phyloP scores from a whole-genome alignment of 1,140 invertebrate species.

The Pemphigus obesinymphae region DNA sequence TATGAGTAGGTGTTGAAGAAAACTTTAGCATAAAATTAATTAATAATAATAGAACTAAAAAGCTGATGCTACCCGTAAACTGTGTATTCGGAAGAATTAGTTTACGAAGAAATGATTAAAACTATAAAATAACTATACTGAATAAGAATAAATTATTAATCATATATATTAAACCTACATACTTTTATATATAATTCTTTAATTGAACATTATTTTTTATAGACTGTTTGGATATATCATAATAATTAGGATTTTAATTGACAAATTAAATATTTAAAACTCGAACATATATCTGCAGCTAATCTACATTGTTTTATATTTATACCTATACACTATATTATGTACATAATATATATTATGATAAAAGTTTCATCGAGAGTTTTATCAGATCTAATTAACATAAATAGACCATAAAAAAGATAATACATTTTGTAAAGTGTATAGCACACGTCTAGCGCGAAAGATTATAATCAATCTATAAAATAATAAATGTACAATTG shows the following conservation, averaged over 20 bases:
- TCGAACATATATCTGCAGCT: no score
- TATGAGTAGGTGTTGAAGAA: not conserved
- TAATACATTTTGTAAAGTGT: not conserved
- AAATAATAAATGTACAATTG: not conserved
- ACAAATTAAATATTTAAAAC: not conserved
- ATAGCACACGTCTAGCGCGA: not conserved
- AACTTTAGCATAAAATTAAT: not conserved
- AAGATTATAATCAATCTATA: not conserved
- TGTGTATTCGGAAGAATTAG: not conserved
- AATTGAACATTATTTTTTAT: not conserved
- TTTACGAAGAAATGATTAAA: not conserved
- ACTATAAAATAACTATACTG: not conserved
- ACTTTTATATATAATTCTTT: not conserved
- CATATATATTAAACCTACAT: no score
- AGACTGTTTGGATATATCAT: not conserved
- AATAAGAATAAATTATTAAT: no score
- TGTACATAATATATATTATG: not conserved
- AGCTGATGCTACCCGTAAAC: not conserved
- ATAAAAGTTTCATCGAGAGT: not conserved
- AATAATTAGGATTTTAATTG: constrained; percentile 1
- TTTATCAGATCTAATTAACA: constrained; percentile 14
- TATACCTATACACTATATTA: not conserved
- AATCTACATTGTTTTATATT: no score
- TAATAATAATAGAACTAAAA: not conserved
- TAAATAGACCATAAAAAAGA: constrained; percentile 1